Evolutionary conservation across 2,797 vertebrate species (phyloP).

Genomic region (Lutra lutra): DNA sequence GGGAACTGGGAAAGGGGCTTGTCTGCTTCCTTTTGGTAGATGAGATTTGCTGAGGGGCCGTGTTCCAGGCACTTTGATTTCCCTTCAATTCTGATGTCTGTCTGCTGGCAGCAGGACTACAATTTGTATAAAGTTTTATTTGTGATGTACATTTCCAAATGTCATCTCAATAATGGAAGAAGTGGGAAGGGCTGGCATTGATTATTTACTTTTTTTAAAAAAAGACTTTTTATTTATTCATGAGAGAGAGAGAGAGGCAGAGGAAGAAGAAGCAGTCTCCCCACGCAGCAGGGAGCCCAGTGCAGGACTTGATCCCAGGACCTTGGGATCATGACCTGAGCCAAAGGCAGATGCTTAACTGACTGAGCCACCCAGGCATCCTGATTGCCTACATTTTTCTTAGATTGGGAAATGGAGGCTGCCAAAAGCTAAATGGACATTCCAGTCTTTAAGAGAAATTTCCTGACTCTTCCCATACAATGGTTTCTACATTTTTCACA

Average conservation of each 20-base stretch:
- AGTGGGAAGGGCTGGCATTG: not conserved
- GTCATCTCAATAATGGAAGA: not conserved
- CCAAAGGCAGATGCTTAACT: not conserved
- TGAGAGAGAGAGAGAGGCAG: not conserved
- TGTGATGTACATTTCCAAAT: not conserved
- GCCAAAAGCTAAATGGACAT: not conserved
- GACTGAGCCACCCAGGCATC: not conserved
- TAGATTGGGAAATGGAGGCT: not conserved
- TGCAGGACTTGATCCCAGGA: not conserved
- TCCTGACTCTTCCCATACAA: not conserved
- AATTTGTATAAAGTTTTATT: not conserved
- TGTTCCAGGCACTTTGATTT: not conserved
- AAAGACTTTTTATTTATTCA: too few species aligned
- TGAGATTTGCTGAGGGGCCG: not conserved
- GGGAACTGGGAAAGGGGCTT: not conserved
- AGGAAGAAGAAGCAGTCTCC: not conserved
- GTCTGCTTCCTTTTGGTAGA: not conserved
- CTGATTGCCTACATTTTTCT: not conserved
- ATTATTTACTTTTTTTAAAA: not conserved
- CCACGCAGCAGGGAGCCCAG: too few species aligned
- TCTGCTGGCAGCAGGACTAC: not conserved
- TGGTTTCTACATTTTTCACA: not conserved
- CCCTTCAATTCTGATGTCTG: slow-evolving; percentile 52
- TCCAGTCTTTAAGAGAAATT: not conserved
- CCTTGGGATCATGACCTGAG: not conserved